phyloP scores from a whole-genome alignment of 1,140 invertebrate species.

The Maconellicoccus hirsutus region DNA sequence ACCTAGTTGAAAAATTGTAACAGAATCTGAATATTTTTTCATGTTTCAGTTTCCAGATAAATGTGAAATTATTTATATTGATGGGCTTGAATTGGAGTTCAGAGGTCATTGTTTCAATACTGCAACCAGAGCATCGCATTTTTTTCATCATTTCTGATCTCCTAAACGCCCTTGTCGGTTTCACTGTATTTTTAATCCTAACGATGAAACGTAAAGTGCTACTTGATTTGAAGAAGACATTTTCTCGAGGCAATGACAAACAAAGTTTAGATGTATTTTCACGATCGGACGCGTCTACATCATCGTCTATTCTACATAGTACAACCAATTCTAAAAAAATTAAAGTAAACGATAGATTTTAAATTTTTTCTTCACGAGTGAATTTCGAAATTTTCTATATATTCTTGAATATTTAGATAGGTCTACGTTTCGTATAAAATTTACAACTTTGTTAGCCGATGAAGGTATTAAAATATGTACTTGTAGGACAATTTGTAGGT shows the following conservation, averaged over 20 bases:
- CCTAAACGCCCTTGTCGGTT: background rate
- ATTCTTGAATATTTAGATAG: no score
- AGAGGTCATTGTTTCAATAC: background rate
- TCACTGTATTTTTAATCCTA: background rate
- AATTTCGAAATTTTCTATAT: no score
- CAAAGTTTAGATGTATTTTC: background rate
- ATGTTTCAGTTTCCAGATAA: conserved; percentile 11
- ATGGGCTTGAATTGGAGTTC: conserved; percentile 6
- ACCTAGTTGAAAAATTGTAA: background rate
- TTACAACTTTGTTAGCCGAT: no score
- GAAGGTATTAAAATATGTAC: no score
- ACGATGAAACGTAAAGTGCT: conserved; percentile 10
- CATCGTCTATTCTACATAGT: background rate
- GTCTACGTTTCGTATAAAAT: no score
- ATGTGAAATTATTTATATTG: background rate
- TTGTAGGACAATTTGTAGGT: no score
- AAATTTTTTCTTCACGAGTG: no score
- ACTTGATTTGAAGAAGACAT: background rate
- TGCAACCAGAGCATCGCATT: background rate
- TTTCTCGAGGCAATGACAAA: background rate
- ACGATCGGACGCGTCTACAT: background rate
- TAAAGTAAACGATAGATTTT: background rate
- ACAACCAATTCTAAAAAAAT: background rate
- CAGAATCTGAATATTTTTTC: background rate
- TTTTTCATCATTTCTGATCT: conserved; percentile 12